Base-by-base conservation (phyloP, 1,140 invertebrate genomes). In the Papilio glaucus region DNA sequence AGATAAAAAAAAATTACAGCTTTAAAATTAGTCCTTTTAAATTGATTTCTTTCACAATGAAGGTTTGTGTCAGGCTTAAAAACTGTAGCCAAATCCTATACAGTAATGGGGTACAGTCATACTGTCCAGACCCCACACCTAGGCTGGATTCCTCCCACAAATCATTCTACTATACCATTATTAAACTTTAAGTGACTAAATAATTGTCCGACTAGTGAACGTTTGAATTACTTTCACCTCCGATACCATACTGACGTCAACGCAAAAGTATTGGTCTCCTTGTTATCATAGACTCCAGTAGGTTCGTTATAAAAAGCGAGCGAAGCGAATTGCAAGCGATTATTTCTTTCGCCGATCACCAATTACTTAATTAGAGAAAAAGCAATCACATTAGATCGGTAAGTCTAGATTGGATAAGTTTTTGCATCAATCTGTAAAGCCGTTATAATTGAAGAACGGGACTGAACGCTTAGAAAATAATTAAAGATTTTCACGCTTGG, bases 381-480 rank as follows among this genome's bases (percentile, higher is more conserved):
- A 39, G 2, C 9, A 65, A 38, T 39, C 15, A 37, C 33, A 63
- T 39, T 65, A 39, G 15, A 38, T 21, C 37, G 10, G n/a, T 15
- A 24, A 12, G 62, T 39, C 37, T 21, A 38, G 62, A 65, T 65
- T 65, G 33, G 15, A 65, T 65, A 24, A 39, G n/a, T 65, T 65
- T 65, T 65, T 65, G 37, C 37, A 0, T 65, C 37, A 65, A 65
- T 62, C 60, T 37, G 4, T 33, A 10, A 65, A 39, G 12, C 62
- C 62, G 62, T 65, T 65, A 65, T 65, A 65, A 65, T 65, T 39
- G 39, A n/a, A 10, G 12, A 65, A 65, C 37, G 62, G 62, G 37
- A 39, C 62, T 65, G 18, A 21, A 39, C 10, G 33, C 18, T 53
- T 53, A 53, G 21, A 61, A 63, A 63, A 21, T 37, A 39, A 39